Evolutionary conservation across 2,888 invertebrate species (phyloP), one percentile per base, ranked within the genome.

Genomic region (Pilophorus perplexus): DNA sequence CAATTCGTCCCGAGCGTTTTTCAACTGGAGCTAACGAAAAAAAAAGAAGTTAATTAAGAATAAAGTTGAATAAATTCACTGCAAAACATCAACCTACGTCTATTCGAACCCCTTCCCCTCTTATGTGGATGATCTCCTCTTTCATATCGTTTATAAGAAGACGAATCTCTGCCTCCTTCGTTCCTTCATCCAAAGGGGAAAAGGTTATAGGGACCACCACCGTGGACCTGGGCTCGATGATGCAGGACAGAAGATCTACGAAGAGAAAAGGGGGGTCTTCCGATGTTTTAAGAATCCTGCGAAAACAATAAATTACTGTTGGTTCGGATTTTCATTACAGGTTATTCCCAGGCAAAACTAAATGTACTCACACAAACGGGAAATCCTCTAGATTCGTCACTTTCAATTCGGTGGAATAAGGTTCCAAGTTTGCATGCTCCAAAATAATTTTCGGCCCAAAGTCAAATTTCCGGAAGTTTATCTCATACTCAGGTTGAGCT

Each of bases 341-440:
- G 14, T 14, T 50, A 12, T n/a, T n/a, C n/a, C n/a, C n/a, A n/a
- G n/a, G n/a, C 6, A 14, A 48, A 20, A 20, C 10, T 5, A 18
- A 22, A 10, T 12, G n/a, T 18, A 54, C 64, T 54, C 10, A 65
- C 64, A 54, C 27, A 25, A 65, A 40, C 10, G 42, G 23, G 40
- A 40, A 42, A 27, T 65, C 54, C 3, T 54, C 64, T 54, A 65
- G 23, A 42, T 65, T 65, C 8, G 54, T 23, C 1, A 65, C 33
- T 2, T 28, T 2, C 8, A 65, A 28, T n/a, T 65, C 42, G n/a
- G 18, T 22, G 25, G 14, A 22, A 20, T 65, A 38, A 1, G 40
- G n/a, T 2, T 5, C 6, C 12, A 20, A 18, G 16, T 40, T 27
- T 18, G 18, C 23, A 6, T 52, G 2, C 3, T 54, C 38, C 44